Evolutionary conservation across 2,888 invertebrate species (phyloP), one percentile per base, ranked within the genome.

Genomic region (Melangyna quadrimaculata): DNA sequence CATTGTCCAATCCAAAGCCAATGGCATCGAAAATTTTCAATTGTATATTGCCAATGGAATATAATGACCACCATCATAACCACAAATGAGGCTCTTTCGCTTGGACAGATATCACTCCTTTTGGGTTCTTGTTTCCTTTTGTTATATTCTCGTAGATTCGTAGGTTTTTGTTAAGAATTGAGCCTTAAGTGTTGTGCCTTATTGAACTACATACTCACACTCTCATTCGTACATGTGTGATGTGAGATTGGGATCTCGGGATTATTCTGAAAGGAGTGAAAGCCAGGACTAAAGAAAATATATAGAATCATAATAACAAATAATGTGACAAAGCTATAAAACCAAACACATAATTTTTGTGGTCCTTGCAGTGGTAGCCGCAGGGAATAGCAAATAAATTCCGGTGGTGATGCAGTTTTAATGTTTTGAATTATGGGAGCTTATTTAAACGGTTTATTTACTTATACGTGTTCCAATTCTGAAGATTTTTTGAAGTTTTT

Each of bases 31-130:
- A 78, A 74, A 71, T 74, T 79, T n/a, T 79, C 83, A 79, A 84
- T 84, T 84, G 79, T 79, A 70, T 79, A n/a, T n/a, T n/a, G 57
- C 71, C 79, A 59, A 79, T 84, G 83, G 83, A 79, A 45, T 59
- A 79, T 79, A 79, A 83, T 79, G 74, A 59, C 70, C 70, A 59
- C 43, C 59, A 73, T 71, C 79, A 72, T 79, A 84, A 79, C 75
- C 83, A 71, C 74, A 84, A 74, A 84, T 43, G 83, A 74, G 71
- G 74, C 63, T 84, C 51, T 57, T 74, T 70, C 55, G 45, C 48
- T 45, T 55, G 57, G 24, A 51, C 67, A 67, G 48, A 24, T 12
- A 45, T 53, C 55, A 37, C 37, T 35, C 77, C 77, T 61, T 45
- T 43, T 32, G 55, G 24, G 45, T 45, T 29, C 22, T 51, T 24